Evolutionary conservation across 1,140 invertebrate species (phyloP).

Genomic region (Bombus waltoni): DNA sequence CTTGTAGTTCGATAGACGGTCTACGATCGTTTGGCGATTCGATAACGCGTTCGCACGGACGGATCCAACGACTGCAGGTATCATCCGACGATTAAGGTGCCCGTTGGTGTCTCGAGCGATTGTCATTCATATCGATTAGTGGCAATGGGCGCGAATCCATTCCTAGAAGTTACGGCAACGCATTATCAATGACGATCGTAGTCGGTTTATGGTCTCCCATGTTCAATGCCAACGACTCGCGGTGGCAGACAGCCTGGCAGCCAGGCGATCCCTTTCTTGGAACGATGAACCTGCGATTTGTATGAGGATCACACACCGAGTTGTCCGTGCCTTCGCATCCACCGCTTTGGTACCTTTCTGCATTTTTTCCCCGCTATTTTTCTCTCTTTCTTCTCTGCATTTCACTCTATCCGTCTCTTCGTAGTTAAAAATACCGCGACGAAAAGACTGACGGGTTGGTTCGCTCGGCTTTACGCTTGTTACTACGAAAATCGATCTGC

Average conservation of each 20-base stretch:
- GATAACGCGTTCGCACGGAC: background rate
- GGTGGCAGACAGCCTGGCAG: conserved; percentile 78
- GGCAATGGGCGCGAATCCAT: conserved; percentile 51
- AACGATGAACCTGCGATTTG: conserved; percentile 63
- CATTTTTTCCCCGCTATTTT: conserved; percentile 17
- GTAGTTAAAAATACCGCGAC: conserved; percentile 27
- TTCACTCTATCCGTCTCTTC: background rate
- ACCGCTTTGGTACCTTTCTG: conserved; percentile 10
- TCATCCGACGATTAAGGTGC: conserved; percentile 10
- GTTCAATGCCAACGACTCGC: conserved; percentile 53
- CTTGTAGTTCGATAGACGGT: background rate
- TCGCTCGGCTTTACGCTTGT: background rate
- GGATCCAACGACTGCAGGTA: background rate
- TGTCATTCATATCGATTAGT: conserved; percentile 48
- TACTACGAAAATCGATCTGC: background rate
- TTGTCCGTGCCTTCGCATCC: conserved; percentile 18
- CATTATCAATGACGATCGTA: conserved; percentile 71
- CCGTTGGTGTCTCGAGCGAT: conserved; percentile 19
- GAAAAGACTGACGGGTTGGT: background rate
- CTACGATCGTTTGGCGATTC: background rate
- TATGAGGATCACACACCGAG: conserved; percentile 65
- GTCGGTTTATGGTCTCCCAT: conserved; percentile 69
- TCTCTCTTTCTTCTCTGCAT: too few relatives aligned
- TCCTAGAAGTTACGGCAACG: conserved; percentile 67
- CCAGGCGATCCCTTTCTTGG: conserved; percentile 70